Evolutionary conservation across 2,888 invertebrate species (phyloP).

Genomic region (Dynastes hyllus): DNA sequence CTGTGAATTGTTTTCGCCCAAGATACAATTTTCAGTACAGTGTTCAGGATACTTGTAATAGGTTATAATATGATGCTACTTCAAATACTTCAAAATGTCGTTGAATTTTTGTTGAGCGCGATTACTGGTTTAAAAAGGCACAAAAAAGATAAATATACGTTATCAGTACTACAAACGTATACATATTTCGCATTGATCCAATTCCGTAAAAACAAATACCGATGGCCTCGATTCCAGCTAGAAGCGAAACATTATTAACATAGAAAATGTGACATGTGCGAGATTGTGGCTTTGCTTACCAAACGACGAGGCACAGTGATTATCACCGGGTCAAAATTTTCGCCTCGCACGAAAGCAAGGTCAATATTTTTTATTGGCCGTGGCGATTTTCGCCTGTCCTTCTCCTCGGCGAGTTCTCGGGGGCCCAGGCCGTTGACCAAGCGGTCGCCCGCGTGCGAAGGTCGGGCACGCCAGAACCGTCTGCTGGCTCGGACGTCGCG

Average conservation of each 20-base stretch:
- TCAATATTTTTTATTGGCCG: constrained; percentile 55
- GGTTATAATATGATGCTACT: too few species aligned
- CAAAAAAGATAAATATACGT: neutral
- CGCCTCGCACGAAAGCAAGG: constrained; percentile 52
- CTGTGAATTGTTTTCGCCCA: too few species aligned
- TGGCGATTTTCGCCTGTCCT: constrained; percentile 55
- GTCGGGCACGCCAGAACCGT: constrained; percentile 46
- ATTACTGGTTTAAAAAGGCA: too few species aligned
- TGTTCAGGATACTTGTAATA: too few species aligned
- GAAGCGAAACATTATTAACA: constrained; percentile 42
- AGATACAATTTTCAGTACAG: too few species aligned
- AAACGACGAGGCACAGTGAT: constrained; percentile 21
- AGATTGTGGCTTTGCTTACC: constrained; percentile 38
- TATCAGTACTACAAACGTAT: neutral
- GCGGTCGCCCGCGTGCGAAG: constrained; percentile 58
- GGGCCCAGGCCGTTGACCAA: constrained; percentile 69
- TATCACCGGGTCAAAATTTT: constrained; percentile 43
- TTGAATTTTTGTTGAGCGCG: too few species aligned
- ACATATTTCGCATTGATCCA: neutral
- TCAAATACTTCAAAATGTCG: too few species aligned
- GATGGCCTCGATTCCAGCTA: constrained; percentile 38
- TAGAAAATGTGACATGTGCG: constrained; percentile 48
- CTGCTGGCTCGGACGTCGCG: constrained; percentile 45
- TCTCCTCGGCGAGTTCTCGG: constrained; percentile 47
- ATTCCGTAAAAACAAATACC: neutral